A percentile compares a stretch with the other conserved stretches of the same genome.
phyloP scores from a whole-genome alignment of 1,140 invertebrate genomes.

The Pectinophora gossypiella region DNA sequence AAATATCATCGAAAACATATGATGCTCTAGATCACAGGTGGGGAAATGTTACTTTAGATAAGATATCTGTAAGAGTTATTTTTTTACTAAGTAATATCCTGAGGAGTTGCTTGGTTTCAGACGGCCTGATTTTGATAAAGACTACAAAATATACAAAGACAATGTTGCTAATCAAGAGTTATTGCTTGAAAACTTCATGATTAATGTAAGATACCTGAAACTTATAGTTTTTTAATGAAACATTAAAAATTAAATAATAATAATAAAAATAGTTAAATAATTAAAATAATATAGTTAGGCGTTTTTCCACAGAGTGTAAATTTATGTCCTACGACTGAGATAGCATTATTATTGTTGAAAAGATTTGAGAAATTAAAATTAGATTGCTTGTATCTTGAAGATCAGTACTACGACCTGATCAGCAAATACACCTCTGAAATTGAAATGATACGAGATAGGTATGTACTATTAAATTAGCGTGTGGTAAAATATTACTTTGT shows the following conservation, averaged over 20 bases:
- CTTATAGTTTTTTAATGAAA: neutral
- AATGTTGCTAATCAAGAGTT: slow-evolving; percentile 82
- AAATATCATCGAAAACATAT: slow-evolving; percentile 83
- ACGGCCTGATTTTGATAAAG: slow-evolving; percentile 80
- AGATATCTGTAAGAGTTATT: slow-evolving; percentile 9
- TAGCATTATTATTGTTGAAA: slow-evolving; percentile 58
- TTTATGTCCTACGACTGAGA: slow-evolving; percentile 70
- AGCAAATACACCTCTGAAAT: slow-evolving; percentile 80
- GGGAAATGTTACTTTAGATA: too few species aligned
- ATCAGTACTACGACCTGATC: slow-evolving; percentile 81
- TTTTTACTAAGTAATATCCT: neutral
- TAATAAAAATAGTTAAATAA: neutral
- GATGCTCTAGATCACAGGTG: slow-evolving; percentile 86
- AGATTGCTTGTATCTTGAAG: slow-evolving; percentile 80
- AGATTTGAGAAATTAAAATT: slow-evolving; percentile 83
- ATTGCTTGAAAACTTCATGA: slow-evolving; percentile 77
- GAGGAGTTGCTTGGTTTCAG: slow-evolving; percentile 24
- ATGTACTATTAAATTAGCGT: too few species aligned
- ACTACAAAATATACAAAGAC: slow-evolving; percentile 86
- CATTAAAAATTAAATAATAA: neutral
- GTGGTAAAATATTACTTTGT: too few species aligned
- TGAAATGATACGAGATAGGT: slow-evolving; percentile 79
- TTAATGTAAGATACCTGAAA: slow-evolving; percentile 61
- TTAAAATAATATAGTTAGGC: too few species aligned
- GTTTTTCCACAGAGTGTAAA: slow-evolving; percentile 47